Percentiles rank a stretch among this genome's conserved stretches.
These are phyloP conservation scores for Oxystoma pomonae DNA, from an alignment of 2,888 invertebrate species.

Conservation along the genomic window DNA sequence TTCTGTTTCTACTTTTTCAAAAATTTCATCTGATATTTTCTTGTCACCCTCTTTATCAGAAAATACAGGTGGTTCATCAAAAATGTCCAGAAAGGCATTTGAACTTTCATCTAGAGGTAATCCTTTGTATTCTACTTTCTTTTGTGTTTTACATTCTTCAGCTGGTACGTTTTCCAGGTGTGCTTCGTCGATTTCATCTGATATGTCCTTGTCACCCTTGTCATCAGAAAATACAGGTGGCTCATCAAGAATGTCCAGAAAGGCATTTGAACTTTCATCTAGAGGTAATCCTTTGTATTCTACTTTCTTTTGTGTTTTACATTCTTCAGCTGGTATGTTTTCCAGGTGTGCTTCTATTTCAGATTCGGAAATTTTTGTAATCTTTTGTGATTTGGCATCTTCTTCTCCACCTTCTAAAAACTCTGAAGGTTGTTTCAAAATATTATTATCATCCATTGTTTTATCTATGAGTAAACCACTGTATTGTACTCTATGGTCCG, in stretches of 20 bases:
- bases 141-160: neutral
- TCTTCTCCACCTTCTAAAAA: too few relatives aligned
- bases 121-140: constrained; percentile 24
- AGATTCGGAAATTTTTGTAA: too few relatives aligned
- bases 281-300: constrained; percentile 28
- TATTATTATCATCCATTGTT: too few relatives aligned
- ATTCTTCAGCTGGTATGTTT: too few relatives aligned
- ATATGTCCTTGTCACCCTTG: neutral
- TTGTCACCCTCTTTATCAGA: constrained; percentile 26
- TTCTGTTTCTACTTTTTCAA: neutral
- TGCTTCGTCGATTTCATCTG: neutral
- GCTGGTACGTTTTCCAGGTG: too few relatives aligned
- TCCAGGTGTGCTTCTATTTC: too few relatives aligned
- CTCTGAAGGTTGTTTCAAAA: too few relatives aligned
- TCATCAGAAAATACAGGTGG: constrained; percentile 32
- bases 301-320: constrained; percentile 8
- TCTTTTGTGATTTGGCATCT: too few relatives aligned
- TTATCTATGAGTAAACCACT: constrained; percentile 33
- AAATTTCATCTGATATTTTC: neutral
- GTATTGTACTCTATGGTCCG: constrained; percentile 16
- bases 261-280: constrained; percentile 36
- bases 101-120: constrained; percentile 34
- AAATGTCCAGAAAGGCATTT: constrained; percentile 41
- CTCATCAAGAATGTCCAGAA: constrained; percentile 42
- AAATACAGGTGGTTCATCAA: constrained; percentile 35